Evolutionary conservation across 2,888 invertebrate species (phyloP), one percentile per base, ranked within the genome.

Genomic region (Hirtodrosophila histrioides): DNA sequence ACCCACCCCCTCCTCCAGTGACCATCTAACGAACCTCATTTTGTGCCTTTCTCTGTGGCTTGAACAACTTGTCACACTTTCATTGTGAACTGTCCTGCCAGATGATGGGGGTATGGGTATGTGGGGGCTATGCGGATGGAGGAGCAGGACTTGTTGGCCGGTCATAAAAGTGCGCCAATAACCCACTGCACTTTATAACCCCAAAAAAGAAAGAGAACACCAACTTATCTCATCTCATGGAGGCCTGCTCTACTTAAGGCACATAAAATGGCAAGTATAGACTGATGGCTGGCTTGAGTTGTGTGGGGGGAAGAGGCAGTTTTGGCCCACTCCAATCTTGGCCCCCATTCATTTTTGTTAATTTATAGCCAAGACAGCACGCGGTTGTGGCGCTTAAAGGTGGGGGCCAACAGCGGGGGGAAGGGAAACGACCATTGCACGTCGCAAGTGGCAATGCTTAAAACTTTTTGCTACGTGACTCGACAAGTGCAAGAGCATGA

Each of bases 381-480:
- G 31, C 31, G 31, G 31, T 31, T 31, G 48, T 35, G 35, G 66
- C 53, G 36, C 41, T 53, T 37, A 23, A 23, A 27, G 51, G 17
- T 17, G 17, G 17, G 12, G 39, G 40, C 43, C 3, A 27, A 3
- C 27, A 5, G 11, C 7, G 3, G 23, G 6, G 2, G 40, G 12
- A 17, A 63, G 61, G 39, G 17, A 17, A 17, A 76, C 55, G 66
- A 73, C 57, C 58, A 58, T 73, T 78, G 80, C 80, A 80, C 77
- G 80, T 88, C 82, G 87, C 85, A 87, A 88, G 84, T 88, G 85
- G 66, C 88, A 70, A 84, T 84, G 79, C 84, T 84, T 84, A 84
- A 88, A 88, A 84, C 88, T 88, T 84, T 86, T 63, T 85, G 84
- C 84, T 87, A 84, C 84, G 84, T 84, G 84, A 87, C 88, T 85